These are phyloP conservation scores for Acrobasis consociella DNA, from an alignment of 2,888 invertebrate genomes.

Conservation along the genomic window DNA sequence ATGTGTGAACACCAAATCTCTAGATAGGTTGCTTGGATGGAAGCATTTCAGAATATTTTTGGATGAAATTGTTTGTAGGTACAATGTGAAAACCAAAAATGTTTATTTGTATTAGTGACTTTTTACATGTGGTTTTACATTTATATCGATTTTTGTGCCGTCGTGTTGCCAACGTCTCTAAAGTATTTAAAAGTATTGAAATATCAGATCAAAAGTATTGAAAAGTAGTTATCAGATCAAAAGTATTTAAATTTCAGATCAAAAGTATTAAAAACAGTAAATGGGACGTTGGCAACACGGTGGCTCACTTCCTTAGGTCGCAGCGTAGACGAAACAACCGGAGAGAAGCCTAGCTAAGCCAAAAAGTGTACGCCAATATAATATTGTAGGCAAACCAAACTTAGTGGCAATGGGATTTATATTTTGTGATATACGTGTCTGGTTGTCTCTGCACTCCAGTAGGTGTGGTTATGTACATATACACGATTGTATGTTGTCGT, in stretches of 20 bases:
- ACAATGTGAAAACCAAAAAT: slow-evolving; percentile 73
- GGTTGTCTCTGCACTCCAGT: slow-evolving; percentile 44
- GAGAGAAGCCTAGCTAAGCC: slow-evolving; percentile 67
- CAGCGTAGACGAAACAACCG: slow-evolving; percentile 12
- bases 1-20: not conserved
- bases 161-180: not conserved
- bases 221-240: too few relatives aligned
- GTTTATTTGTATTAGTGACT: slow-evolving; percentile 59
- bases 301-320: slow-evolving; percentile 7
- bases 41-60: slow-evolving; percentile 53
- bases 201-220: too few relatives aligned
- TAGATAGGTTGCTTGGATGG: not conserved
- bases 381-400: slow-evolving; percentile 47
- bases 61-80: slow-evolving; percentile 63
- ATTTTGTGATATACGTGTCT: slow-evolving; percentile 64
- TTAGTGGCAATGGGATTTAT: slow-evolving; percentile 56
- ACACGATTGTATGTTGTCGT: slow-evolving; percentile 67
- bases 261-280: not conserved
- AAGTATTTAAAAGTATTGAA: not conserved
- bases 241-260: not conserved
- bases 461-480: slow-evolving; percentile 69
- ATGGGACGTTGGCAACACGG: slow-evolving; percentile 2
- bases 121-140: slow-evolving; percentile 38
- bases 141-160: slow-evolving; percentile 17
- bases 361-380: slow-evolving; percentile 71